A percentile compares a stretch with the other conserved stretches of the same genome.
Evolutionary conservation across 2,113 vertebrate genomes (phyloP).

Genomic region (Hypocryptadius cinnamomeus): DNA sequence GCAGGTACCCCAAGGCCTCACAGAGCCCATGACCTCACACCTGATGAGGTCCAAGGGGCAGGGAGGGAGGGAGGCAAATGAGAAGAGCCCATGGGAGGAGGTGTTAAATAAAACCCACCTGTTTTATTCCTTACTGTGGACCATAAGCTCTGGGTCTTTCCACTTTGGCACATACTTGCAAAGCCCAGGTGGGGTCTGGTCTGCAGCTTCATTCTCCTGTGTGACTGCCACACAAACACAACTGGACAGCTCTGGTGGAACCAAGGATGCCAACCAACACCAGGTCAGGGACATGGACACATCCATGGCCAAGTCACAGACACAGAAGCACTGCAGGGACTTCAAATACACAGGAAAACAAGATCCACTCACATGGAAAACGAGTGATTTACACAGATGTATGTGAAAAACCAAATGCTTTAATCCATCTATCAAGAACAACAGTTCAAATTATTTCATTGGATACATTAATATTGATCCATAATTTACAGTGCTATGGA

Average conservation of each 20-base stretch:
- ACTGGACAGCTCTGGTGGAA: not conserved
- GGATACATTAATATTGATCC: conserved; percentile 79
- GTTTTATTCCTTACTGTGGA: not conserved
- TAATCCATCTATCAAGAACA: conserved; percentile 81
- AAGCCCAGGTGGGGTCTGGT: not conserved
- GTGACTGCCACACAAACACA: not conserved
- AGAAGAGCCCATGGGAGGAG: not conserved
- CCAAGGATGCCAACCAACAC: not conserved
- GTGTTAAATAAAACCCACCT: not conserved
- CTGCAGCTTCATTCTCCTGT: rapidly evolving
- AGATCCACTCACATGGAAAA: conserved; percentile 46
- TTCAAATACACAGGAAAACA: not conserved
- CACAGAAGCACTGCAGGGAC: not conserved
- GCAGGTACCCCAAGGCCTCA: rapidly evolving
- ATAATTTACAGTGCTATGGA: conserved; percentile 79
- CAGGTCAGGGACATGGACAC: not conserved
- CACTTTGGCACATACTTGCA: rapidly evolving
- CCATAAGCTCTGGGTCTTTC: not conserved
- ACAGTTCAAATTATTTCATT: conserved; percentile 75
- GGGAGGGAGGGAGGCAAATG: not conserved
- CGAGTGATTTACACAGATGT: conserved; percentile 46
- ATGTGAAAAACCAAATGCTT: conserved; percentile 78
- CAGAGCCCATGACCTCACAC: not conserved
- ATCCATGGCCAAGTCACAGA: not conserved
- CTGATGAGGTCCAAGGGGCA: not conserved